Evolutionary conservation across 2,888 invertebrate genomes (phyloP), one percentile per base, ranked within the genome.

Genomic region (Brachyopa scutellaris): DNA sequence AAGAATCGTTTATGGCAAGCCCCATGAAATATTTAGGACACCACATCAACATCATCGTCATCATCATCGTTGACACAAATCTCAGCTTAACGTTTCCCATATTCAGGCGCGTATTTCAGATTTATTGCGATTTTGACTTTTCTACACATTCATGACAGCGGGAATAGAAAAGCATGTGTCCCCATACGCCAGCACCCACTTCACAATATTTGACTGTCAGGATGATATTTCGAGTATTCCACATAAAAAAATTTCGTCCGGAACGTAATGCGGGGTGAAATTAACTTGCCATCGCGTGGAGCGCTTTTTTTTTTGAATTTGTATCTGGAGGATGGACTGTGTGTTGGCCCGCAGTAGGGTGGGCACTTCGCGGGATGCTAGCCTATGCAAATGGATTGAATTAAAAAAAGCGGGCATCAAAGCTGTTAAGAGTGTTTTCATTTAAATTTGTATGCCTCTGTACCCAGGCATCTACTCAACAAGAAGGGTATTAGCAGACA

Each of bases 1-100:
- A 9, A 15, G n/a, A 17, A 40, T 23, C 26, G 6, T 29, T 64
- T 49, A 64, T 29, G 23, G 8, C 26, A 19, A 29, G n/a, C n/a
- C n/a, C 15, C 8, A 45, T 31, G 19, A 21, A 31, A 40, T 42
- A 42, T 53, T 53, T 11, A 19, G 29, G 29, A 49, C 8, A 38
- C 19, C 21, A 31, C 31, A 61, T 53, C 31, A 26, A 40, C 15
- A 45, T 40, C 36, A 51, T 21, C 29, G 3, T 29, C 29, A 29
- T 64, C 38, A 29, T 51, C 51, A 51, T 21, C 21, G 53, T 55
- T 53, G 53, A 33, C 66, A 55, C 23, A 53, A 66, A 53, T 42
- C 53, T 66, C 33, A 21, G 53, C 42, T 66, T 49, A 53, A 13
- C 13, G 40, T n/a, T 45, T 7, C 38, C 26, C 38, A 49, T 36